A percentile compares a stretch with the other conserved stretches of the same genome.
phyloP scores from a whole-genome alignment of 1,140 invertebrate genomes.

The Hermatobates lingyangjiaoensis region DNA sequence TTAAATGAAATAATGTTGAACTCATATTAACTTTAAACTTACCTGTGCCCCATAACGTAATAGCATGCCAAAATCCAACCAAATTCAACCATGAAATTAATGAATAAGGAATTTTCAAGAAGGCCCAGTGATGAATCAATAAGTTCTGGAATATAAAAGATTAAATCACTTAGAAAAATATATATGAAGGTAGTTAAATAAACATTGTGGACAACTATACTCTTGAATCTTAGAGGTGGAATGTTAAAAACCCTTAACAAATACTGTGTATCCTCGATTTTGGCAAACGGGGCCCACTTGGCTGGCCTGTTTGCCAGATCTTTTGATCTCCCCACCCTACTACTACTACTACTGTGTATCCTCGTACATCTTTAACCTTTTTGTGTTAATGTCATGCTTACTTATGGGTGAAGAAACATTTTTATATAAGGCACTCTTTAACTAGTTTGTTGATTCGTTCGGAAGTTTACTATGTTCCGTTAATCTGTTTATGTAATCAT shows the following conservation, averaged over 20 bases:
- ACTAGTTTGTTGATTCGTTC: no score
- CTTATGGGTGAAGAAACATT: no score
- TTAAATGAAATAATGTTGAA: background rate
- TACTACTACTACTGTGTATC: background rate
- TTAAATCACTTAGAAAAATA: background rate
- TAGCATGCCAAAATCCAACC: slow-evolving; percentile 71
- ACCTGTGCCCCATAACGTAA: slow-evolving; percentile 44
- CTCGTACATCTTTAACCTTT: no score
- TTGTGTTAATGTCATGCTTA: no score
- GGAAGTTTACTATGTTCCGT: no score
- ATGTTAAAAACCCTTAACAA: slow-evolving; percentile 3
- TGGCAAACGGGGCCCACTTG: background rate
- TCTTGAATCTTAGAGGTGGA: no score
- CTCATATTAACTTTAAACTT: slow-evolving; percentile 16
- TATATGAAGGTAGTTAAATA: background rate
- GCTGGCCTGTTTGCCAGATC: no score
- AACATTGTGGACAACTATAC: background rate
- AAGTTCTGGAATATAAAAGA: slow-evolving; percentile 37
- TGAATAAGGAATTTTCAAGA: slow-evolving; percentile 52
- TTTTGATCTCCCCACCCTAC: background rate
- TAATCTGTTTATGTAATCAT: no score
- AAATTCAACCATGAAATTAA: slow-evolving; percentile 84
- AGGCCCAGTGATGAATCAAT: slow-evolving; percentile 53
- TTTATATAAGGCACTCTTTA: no score
- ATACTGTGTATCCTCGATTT: background rate